Evolutionary conservation across 2,888 invertebrate species (phyloP).

Genomic region (Rhyacophila evoluta): DNA sequence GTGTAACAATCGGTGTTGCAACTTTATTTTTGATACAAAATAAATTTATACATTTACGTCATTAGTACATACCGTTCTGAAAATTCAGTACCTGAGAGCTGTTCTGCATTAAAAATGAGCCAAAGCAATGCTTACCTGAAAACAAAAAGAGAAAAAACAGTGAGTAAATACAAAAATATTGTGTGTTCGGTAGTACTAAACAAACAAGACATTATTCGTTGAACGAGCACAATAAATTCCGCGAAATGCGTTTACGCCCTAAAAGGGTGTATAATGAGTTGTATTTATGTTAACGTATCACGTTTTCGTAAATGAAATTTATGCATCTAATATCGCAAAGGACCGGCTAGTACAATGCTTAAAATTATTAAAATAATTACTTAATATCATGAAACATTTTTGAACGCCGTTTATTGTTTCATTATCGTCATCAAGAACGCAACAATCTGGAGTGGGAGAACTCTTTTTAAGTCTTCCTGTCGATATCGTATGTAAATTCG

Average conservation of each 20-base stretch:
- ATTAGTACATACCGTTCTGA: background rate
- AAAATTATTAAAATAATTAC: background rate
- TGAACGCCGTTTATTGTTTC: background rate
- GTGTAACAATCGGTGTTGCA: no score
- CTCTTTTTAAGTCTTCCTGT: no score
- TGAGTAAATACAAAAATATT: background rate
- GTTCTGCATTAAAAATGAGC: background rate
- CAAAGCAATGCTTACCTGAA: background rate
- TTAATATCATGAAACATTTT: constrained; percentile 23
- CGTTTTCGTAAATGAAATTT: background rate
- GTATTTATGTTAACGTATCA: constrained; percentile 4
- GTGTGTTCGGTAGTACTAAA: background rate
- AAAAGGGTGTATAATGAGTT: background rate
- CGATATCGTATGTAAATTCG: no score
- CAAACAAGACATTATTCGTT: constrained; percentile 8
- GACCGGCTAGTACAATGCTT: background rate
- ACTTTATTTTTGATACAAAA: no score
- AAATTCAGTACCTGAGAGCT: background rate
- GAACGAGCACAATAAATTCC: constrained; percentile 5
- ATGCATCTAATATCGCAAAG: constrained; percentile 1
- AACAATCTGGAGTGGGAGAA: no score
- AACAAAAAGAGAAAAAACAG: background rate
- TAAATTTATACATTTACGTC: no score
- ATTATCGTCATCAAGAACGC: no score
- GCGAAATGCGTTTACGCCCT: constrained; percentile 4